Evolutionary conservation across 2,888 invertebrate species (phyloP), one percentile per base, ranked within the genome.

Genomic region (Cetonia aurata): DNA sequence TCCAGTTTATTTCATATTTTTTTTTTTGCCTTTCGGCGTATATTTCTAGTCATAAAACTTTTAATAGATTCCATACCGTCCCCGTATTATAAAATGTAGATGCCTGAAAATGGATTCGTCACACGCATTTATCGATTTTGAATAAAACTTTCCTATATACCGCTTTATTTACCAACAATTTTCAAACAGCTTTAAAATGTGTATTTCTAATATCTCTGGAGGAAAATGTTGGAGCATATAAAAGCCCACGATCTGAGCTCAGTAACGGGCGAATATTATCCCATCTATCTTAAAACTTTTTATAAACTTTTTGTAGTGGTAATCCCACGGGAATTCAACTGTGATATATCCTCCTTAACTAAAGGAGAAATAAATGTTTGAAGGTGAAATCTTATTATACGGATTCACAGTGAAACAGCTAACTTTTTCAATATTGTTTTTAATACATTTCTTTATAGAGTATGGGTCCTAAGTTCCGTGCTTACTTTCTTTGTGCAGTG

Each of bases 211-310:
- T 37, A 65, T 65, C 62, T 65, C 62, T 65, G 41, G 62, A 65
- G 62, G 50, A 65, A 65, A 65, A 65, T 52, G 62, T 65, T 50
- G 50, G 41, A 41, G 41, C 33, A 17, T 52, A 52, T 65, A 50
- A 65, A 65, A 65, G 50, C 50, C 62, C 17, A 12, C 62, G 62
- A 65, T 65, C 62, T 65, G 62, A 50, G 41, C 62, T 65, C 15
- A 65, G 62, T 65, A 50, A 65, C 62, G 50, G 50, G 62, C 62
- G 62, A 65, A 65, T 65, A 65, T 65, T 65, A 65, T 65, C 62
- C 62, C 62, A 65, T 65, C 62, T 65, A 65, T 65, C 62, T 65
- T 65, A 65, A 65, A 65, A 65, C 50, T 65, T 65, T 60, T 65
- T 65, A 65, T 65, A 65, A 50, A 65, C 62, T 65, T 65, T 65